A percentile compares a stretch with the other conserved stretches of the same genome.
phyloP scores from a whole-genome alignment of 2,797 vertebrate species.

The Staurois parvus region DNA sequence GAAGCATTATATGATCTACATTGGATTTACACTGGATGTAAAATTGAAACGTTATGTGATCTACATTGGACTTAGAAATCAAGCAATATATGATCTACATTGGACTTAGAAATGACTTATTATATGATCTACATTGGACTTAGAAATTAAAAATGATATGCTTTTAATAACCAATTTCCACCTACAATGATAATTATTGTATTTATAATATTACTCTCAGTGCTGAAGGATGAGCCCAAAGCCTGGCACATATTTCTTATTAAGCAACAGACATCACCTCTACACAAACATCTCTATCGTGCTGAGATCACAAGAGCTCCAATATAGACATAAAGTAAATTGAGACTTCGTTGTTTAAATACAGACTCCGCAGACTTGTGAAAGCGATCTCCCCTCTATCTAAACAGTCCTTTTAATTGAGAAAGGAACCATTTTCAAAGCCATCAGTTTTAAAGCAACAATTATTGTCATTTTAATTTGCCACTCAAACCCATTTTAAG shows the following conservation, averaged over 20 bases:
- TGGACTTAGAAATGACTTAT: no score
- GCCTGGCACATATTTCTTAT: not conserved
- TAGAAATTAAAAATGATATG: no score
- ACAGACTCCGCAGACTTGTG: not conserved
- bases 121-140: no score
- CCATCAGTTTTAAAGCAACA: constrained; percentile 28
- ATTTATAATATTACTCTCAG: no score
- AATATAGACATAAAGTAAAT: constrained; percentile 32
- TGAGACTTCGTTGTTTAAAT: constrained; percentile 11
- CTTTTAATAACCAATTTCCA: no score
- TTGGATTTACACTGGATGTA: no score
- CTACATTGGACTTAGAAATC: no score
- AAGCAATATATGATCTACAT: no score
- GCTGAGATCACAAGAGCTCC: constrained; percentile 1
- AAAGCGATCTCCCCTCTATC: constrained; percentile 14
- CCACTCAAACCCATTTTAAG: constrained; percentile 27
- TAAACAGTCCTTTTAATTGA: constrained; percentile 38
- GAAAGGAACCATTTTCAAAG: constrained; percentile 34
- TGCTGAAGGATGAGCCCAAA: not conserved
- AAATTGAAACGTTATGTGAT: no score
- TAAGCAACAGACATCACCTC: not conserved
- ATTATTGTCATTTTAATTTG: constrained; percentile 46
- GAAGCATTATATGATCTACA: no score
- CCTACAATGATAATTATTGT: no score
- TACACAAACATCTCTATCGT: constrained; percentile 2